phyloP scores from a whole-genome alignment of 1,140 invertebrate species.

The Drosophila hydei region DNA sequence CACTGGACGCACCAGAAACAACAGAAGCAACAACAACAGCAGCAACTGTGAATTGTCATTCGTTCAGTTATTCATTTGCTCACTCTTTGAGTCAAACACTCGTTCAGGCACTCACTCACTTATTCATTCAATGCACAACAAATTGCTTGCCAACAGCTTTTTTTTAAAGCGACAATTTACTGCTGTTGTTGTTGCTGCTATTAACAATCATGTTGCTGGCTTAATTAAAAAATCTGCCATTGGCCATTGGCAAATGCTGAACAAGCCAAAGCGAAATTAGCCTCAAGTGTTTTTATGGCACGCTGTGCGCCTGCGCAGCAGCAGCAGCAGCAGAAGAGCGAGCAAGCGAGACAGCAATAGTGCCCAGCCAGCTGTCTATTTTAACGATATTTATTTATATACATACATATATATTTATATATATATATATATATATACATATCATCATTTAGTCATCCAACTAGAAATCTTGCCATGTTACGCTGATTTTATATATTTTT shows the following conservation, averaged over 20 bases:
- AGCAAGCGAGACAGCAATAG: neutral
- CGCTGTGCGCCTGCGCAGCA: constrained; percentile 66
- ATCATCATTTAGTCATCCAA: constrained; percentile 49
- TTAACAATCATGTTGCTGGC: constrained; percentile 58
- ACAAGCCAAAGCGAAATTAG: constrained; percentile 58
- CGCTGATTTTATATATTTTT: constrained; percentile 55
- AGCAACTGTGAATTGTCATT: constrained; percentile 46
- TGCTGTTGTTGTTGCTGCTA: constrained; percentile 25
- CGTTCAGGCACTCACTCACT: constrained; percentile 40
- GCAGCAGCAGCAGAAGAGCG: neutral
- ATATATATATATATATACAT: constrained; percentile 8
- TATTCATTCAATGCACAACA: constrained; percentile 55
- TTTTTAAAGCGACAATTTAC: constrained; percentile 43
- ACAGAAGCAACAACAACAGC: neutral
- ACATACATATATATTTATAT: neutral
- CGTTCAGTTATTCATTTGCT: constrained; percentile 28
- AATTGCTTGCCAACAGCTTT: constrained; percentile 52
- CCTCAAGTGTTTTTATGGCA: constrained; percentile 64
- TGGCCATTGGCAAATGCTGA: constrained; percentile 29
- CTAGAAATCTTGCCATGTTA: constrained; percentile 38
- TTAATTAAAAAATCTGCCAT: constrained; percentile 64
- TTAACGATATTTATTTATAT: neutral
- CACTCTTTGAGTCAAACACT: constrained; percentile 39
- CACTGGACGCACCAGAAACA: constrained; percentile 26
- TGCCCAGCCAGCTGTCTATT: constrained; percentile 60